phyloP scores from a whole-genome alignment of 2,113 vertebrate species.

The Lampris megalopsis region DNA sequence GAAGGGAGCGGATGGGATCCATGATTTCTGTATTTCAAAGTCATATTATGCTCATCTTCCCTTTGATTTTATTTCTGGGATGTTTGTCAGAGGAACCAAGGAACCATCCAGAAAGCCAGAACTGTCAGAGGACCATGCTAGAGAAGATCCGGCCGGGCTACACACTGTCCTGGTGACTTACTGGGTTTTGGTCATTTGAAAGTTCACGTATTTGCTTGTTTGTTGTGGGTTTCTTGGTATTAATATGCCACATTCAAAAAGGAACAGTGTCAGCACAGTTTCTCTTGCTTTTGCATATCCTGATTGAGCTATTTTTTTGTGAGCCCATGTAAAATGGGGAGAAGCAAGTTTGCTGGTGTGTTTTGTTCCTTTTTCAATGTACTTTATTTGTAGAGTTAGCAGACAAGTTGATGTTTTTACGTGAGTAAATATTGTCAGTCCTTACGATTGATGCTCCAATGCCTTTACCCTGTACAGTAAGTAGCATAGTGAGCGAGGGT shows the following conservation, averaged over 20 bases:
- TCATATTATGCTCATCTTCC: neutral
- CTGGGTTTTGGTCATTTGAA: constrained; percentile 19
- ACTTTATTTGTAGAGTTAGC: constrained; percentile 17
- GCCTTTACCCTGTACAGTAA: constrained; percentile 33
- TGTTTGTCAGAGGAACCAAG: constrained; percentile 20
- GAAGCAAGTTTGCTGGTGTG: constrained; percentile 37
- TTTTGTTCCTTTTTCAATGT: constrained; percentile 32
- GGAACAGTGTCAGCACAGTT: constrained; percentile 35
- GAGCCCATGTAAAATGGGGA: constrained; percentile 57
- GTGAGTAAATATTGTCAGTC: no score
- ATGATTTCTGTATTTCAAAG: neutral
- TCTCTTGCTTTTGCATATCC: constrained; percentile 24
- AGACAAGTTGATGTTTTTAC: neutral
- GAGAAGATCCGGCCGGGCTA: neutral
- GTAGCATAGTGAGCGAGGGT: constrained; percentile 29
- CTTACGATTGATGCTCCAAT: neutral
- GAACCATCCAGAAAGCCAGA: constrained; percentile 24
- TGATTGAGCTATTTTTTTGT: constrained; percentile 21
- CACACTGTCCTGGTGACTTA: constrained; percentile 22
- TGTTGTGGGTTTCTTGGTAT: constrained; percentile 18
- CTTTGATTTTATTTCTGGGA: constrained; percentile 19
- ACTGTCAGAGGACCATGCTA: neutral
- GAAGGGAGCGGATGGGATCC: neutral
- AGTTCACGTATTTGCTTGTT: constrained; percentile 4
- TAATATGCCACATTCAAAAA: constrained; percentile 9